These are phyloP conservation scores for Rhodinocichla rosea DNA, from an alignment of 2,113 vertebrate species.

Conservation along the genomic window DNA sequence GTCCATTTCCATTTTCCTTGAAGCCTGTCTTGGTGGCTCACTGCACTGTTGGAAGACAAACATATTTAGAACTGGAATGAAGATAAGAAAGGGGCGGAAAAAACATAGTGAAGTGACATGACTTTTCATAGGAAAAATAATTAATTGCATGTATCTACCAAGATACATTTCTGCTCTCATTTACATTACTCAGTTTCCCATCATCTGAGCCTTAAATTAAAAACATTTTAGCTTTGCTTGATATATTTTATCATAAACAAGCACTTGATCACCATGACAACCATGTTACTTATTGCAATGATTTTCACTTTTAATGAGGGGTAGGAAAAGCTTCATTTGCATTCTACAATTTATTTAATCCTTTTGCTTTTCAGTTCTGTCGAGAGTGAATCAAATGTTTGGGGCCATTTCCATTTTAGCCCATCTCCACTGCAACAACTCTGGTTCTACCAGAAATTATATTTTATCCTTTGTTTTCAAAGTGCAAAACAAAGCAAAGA, in stretches of 20 bases:
- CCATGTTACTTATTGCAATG: background rate
- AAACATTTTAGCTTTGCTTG: background rate
- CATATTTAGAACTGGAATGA: background rate
- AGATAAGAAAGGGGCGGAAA: background rate
- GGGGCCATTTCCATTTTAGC: background rate
- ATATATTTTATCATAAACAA: constrained; percentile 13
- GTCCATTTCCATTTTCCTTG: background rate
- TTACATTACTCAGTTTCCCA: background rate
- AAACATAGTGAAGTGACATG: background rate
- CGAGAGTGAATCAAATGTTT: background rate
- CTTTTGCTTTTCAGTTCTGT: background rate
- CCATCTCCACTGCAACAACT: background rate
- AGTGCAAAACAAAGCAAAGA: background rate
- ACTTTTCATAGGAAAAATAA: background rate
- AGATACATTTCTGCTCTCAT: background rate
- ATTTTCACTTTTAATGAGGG: background rate
- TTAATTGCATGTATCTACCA: background rate
- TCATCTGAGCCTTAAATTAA: constrained; percentile 26
- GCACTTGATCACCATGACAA: constrained; percentile 30
- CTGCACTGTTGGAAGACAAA: background rate
- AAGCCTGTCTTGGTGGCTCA: background rate
- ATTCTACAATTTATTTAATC: background rate
- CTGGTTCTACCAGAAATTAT: background rate
- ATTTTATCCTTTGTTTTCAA: background rate
- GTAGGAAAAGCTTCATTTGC: background rate